These are phyloP conservation scores for Euphonia xanthogaster DNA, from an alignment of 2,797 vertebrate species.

Conservation along the genomic window DNA sequence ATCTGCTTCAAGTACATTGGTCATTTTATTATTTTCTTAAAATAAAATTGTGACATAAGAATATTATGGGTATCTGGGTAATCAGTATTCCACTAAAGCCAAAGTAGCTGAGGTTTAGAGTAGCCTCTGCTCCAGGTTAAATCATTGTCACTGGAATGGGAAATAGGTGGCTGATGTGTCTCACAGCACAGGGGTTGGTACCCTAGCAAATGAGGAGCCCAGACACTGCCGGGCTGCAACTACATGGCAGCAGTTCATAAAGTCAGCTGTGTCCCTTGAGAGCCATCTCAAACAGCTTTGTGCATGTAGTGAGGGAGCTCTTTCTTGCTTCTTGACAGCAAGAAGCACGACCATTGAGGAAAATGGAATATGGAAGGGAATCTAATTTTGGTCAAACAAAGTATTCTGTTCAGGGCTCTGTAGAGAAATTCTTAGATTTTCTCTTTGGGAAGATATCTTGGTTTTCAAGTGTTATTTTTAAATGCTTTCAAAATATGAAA, in stretches of 20 bases:
- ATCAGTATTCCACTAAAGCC: neutral
- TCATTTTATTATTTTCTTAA: neutral
- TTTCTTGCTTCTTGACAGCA: neutral
- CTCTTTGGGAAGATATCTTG: neutral
- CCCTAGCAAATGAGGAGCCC: neutral
- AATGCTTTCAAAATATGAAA: neutral
- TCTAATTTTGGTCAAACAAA: neutral
- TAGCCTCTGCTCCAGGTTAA: neutral
- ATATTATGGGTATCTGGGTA: neutral
- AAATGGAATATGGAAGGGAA: neutral
- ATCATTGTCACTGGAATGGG: neutral
- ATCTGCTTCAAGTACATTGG: neutral
- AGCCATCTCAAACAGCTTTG: neutral
- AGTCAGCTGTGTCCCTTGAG: neutral
- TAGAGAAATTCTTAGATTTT: neutral
- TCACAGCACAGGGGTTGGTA: neutral
- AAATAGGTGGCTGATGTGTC: neutral
- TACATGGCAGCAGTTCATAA: neutral
- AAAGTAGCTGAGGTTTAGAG: neutral
- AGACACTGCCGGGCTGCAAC: neutral
- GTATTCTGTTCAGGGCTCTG: neutral
- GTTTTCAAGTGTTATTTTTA: neutral
- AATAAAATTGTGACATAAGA: neutral
- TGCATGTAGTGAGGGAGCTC: neutral
- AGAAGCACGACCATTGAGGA: neutral